Evolutionary conservation across 2,888 invertebrate species (phyloP), one percentile per base, ranked within the genome.

Genomic region (Litoditis marina): DNA sequence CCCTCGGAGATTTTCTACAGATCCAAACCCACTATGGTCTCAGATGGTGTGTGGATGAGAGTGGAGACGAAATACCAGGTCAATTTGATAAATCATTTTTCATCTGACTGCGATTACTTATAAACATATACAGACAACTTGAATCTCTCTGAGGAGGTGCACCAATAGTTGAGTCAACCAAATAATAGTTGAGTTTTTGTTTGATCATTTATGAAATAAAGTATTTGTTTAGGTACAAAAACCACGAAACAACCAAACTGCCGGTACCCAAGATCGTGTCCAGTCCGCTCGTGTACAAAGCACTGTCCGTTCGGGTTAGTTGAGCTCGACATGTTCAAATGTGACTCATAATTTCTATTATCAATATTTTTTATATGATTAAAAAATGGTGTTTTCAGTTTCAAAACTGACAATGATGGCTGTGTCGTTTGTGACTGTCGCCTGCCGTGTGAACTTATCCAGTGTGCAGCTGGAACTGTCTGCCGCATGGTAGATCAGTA

Each of bases 1-100:
- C 65, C 22, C 44, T 47, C 6, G 80, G 80, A 25, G 63, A 65
- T 16, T 80, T 76, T 50, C 70, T 63, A 19, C 65, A 60, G 30
- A 63, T 79, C 34, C 81, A 81, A 51, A 61, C 63, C 3, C 65
- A 68, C 55, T 68, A 68, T 28, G 76, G 76, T 0, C 44, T 78
- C 7, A 67, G 71, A 60, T 81, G 78, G 79, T 81, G 81, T 68
- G 81, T 81, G 4, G 76, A 77, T 60, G 30, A 39, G n/a, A 30
- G 44, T 2, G 80, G 80, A 19, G 49, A 51, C 16, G 80, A 80
- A 50, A 62, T 80, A 4, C 63, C 74, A 8, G 79, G 79, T 51
- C 7, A 19, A 51, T 42, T 16, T 46, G 25, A 53, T 19, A n/a
- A n/a, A n/a, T n/a, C 11, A n/a, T n/a, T n/a, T n/a, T n/a, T n/a